Percentiles rank a stretch among this genome's conserved stretches.
Evolutionary conservation across 2,888 invertebrate genomes (phyloP).

Genomic region (Endotricha flammealis): DNA sequence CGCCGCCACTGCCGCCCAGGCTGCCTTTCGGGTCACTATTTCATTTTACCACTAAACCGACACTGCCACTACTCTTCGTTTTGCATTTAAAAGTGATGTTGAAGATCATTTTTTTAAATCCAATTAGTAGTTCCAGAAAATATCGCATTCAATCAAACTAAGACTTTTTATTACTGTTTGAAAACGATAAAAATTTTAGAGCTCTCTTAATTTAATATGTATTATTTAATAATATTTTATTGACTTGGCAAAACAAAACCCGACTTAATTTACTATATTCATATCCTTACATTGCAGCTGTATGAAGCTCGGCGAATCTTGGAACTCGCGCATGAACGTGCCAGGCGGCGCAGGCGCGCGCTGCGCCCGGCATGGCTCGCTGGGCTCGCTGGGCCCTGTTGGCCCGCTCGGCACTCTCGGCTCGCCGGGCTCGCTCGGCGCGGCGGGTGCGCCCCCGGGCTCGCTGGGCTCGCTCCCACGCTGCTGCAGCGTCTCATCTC

Average conservation of each 20-base stretch:
- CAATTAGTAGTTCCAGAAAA: too few species aligned
- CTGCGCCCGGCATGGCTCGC: constrained; percentile 42
- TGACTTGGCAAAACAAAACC: too few species aligned
- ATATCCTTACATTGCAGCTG: too few species aligned
- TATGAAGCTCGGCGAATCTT: constrained; percentile 26
- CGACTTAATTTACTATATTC: too few species aligned
- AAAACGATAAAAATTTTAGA: too few species aligned
- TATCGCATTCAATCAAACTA: constrained; percentile 19
- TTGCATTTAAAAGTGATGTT: too few species aligned
- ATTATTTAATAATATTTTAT: too few species aligned
- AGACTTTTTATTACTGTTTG: too few species aligned
- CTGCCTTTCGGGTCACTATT: constrained; percentile 28
- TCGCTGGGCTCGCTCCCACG: constrained; percentile 54
- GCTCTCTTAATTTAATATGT: too few species aligned
- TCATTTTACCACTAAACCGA: too few species aligned
- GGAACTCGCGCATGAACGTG: constrained; percentile 20
- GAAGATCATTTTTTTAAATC: too few species aligned
- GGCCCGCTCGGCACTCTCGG: constrained; percentile 32
- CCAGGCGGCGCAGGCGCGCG: background rate
- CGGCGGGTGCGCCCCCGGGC: constrained; percentile 31
- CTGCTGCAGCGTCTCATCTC: constrained; percentile 19
- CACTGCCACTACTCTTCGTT: too few species aligned
- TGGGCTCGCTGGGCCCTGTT: constrained; percentile 55
- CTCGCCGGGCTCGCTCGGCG: background rate
- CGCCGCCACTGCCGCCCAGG: constrained; percentile 45